Evolutionary conservation across 2,888 invertebrate genomes (phyloP).

Genomic region (Rutpela maculata): DNA sequence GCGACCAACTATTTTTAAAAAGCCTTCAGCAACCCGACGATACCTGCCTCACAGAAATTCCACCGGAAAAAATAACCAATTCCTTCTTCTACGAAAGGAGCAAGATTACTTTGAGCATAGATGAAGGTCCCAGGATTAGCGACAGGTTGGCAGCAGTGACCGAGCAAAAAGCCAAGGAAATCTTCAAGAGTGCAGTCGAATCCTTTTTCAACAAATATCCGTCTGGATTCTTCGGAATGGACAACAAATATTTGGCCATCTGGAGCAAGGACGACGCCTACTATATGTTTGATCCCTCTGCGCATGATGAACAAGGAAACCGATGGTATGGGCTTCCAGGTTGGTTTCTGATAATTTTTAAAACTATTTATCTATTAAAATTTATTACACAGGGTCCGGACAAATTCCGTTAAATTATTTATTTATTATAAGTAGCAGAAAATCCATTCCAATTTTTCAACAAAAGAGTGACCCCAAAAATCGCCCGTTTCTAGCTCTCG

Average conservation of each 20-base stretch:
- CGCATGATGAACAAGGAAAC: conserved; percentile 65
- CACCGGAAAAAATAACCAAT: conserved; percentile 63
- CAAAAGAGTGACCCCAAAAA: too few relatives aligned
- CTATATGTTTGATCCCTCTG: conserved; percentile 67
- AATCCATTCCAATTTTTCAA: too few relatives aligned
- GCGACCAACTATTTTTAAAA: conserved; percentile 74
- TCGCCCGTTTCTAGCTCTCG: too few relatives aligned
- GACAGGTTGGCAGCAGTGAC: conserved; percentile 49
- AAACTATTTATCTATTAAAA: too few relatives aligned
- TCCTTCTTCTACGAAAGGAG: conserved; percentile 64
- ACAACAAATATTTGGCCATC: conserved; percentile 64
- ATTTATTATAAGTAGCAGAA: too few relatives aligned
- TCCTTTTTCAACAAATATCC: conserved; percentile 63
- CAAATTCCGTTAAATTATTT: too few relatives aligned
- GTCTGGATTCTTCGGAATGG: conserved; percentile 64
- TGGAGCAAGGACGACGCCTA: conserved; percentile 62
- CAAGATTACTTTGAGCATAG: conserved; percentile 64
- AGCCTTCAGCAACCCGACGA: conserved; percentile 61
- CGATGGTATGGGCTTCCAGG: conserved; percentile 61
- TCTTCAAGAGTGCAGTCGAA: conserved; percentile 51
- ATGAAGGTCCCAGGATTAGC: conserved; percentile 55
- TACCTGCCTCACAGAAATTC: conserved; percentile 57
- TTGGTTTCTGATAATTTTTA: conserved; percentile 11
- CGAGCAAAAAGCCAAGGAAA: conserved; percentile 55
- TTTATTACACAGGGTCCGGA: too few relatives aligned